A percentile compares a stretch with the other conserved stretches of the same genome.
Conservation (phyloP, 35 echinoderm and acorn worm species). For the Acanthaster planci region DNA sequence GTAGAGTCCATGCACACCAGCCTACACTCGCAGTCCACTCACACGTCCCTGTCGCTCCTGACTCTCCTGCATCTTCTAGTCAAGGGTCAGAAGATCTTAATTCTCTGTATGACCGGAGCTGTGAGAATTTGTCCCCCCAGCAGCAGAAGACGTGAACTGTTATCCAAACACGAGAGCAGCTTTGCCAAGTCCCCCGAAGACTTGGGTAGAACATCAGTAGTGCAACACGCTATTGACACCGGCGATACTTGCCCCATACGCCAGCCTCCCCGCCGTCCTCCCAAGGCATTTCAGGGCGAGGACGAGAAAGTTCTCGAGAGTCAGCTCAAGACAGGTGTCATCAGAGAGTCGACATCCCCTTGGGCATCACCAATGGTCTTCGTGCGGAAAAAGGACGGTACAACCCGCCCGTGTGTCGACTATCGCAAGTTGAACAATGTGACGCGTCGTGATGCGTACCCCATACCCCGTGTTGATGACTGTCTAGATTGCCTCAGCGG, state of each 20-base stretch:
- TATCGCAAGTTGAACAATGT: slow-evolving; percentile 63
- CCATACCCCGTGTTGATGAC: slow-evolving; percentile 47
- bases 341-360: not conserved
- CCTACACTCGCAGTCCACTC: not conserved
- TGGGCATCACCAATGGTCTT: too few relatives aligned
- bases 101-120: not conserved
- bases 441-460: slow-evolving; percentile 47
- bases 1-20: not conserved
- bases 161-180: not conserved
- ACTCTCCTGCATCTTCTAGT: too few relatives aligned
- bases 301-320: not conserved
- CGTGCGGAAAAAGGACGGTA: too few relatives aligned
- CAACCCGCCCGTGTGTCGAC: slow-evolving; percentile 41
- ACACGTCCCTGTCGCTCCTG: not conserved
- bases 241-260: too few relatives aligned
- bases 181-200: slow-evolving; percentile 25
- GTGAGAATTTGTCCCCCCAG: not conserved
- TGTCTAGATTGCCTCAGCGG: slow-evolving; percentile 54
- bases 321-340: not conserved
- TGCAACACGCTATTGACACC: slow-evolving; percentile 39
- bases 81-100: slow-evolving; percentile 38
- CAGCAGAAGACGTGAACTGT: not conserved
- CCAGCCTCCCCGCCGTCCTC: too few relatives aligned
- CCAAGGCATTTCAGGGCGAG: too few relatives aligned
- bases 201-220: slow-evolving; percentile 32